Base-by-base conservation (phyloP, 1,140 invertebrate genomes). In the Phthorimaea operculella region DNA sequence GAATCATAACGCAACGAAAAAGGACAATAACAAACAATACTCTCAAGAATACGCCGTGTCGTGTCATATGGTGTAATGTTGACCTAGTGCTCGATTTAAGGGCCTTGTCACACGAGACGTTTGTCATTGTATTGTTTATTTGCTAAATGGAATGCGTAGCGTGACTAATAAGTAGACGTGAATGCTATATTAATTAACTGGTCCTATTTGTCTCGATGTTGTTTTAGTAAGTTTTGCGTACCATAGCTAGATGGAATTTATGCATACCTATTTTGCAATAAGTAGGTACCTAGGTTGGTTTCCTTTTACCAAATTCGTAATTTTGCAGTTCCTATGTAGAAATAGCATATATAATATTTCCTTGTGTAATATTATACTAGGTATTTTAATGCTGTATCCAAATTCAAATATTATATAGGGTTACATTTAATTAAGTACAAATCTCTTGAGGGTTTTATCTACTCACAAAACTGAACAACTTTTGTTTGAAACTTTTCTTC, bases 51-150 rank as follows among this genome's bases (percentile, higher is more conserved):
- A 39, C 21, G 21, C 36, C 36, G n/a, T 10, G 15, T n/a, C n/a
- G 15, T 47, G 11, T 47, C 14, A 9, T n/a, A 16, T 47, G 44
- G n/a, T 47, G 44, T 16, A 16, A 47, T 17, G 44, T 16, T 15
- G 44, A 47, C 44, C 44, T 47, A 47, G 44, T 47, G 44, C 44
- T 47, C 44, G 44, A 47, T 47, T 47, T 47, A 47, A 47, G 44
- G 44, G 44, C 44, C 44, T 47, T 47, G 44, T 47, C 16, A 47
- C 16, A 17, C 12, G 9, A 17, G 44, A n/a, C 16, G n/a, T 9
- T 16, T 47, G 12, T 15, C 44, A 47, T 47, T 47, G 12, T 9
- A 47, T 47, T 47, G 15, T 47, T 47, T 47, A 16, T 47, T 47
- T 47, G 44, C 21, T 15, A 39, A 10, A 12, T 9, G 10, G 36